These are phyloP conservation scores for Tretioscincus oriximinensis DNA, from an alignment of 2,113 vertebrate genomes.

Conservation along the genomic window DNA sequence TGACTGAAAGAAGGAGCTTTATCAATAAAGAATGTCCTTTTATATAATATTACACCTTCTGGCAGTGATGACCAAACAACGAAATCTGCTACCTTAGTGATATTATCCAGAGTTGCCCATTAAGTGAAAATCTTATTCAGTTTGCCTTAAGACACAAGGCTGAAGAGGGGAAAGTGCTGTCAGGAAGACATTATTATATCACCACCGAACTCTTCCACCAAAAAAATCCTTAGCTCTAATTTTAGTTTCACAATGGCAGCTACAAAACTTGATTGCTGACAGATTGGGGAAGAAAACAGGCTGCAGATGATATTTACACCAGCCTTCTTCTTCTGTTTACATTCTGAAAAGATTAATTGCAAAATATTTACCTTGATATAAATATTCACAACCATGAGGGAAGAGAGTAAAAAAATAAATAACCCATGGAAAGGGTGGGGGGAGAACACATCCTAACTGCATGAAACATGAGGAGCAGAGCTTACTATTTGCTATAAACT, in stretches of 20 bases:
- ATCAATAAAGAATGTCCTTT: slow-evolving; percentile 11
- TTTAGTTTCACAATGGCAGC: slow-evolving; percentile 34
- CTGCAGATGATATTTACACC: slow-evolving; percentile 38
- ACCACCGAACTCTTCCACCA: slow-evolving; percentile 7
- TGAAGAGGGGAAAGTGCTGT: neutral
- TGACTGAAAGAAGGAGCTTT: neutral
- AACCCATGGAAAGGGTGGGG: neutral
- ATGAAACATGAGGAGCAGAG: neutral
- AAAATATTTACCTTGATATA: slow-evolving; percentile 64
- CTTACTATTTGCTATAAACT: neutral
- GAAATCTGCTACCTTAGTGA: neutral
- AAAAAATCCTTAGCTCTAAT: slow-evolving; percentile 18
- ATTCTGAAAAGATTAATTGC: slow-evolving; percentile 44
- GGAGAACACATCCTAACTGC: neutral
- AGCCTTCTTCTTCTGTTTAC: slow-evolving; percentile 48
- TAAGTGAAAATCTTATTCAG: slow-evolving; percentile 25
- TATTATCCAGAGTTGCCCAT: neutral
- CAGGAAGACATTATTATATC: slow-evolving; percentile 32
- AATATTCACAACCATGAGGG: slow-evolving; percentile 30
- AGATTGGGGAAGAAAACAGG: slow-evolving; percentile 49
- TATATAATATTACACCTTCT: slow-evolving; percentile 25
- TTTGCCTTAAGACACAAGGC: slow-evolving; percentile 17
- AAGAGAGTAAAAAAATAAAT: neutral
- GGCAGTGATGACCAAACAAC: slow-evolving; percentile 38
- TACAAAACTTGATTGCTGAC: slow-evolving; percentile 51